Evolutionary conservation across 2,888 invertebrate genomes (phyloP).

Genomic region (Aspidiotus rigidus): DNA sequence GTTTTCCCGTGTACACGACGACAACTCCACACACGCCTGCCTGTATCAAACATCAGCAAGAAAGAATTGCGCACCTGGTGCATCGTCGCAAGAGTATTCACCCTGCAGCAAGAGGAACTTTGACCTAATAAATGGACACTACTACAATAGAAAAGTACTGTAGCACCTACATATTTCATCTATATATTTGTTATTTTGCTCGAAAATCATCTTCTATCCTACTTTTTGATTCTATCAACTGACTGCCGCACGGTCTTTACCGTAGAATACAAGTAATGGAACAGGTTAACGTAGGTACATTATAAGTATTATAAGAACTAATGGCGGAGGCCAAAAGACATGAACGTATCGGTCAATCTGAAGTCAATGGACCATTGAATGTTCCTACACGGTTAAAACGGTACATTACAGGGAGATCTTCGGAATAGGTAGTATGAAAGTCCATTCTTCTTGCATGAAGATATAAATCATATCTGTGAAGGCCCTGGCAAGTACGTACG

Average conservation of each 20-base stretch:
- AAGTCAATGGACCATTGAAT: conserved; percentile 4
- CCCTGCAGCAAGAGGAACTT: not conserved
- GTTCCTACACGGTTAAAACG: not conserved
- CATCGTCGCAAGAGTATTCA: too few species aligned
- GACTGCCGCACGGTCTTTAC: not conserved
- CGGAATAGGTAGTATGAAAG: too few species aligned
- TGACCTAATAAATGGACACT: conserved; percentile 2
- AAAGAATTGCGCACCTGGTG: too few species aligned
- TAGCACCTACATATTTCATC: not conserved
- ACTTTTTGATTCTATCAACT: not conserved
- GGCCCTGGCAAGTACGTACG: too few species aligned
- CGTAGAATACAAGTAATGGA: not conserved
- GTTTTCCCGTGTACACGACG: too few species aligned
- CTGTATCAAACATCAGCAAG: too few species aligned
- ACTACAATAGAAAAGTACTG: not conserved
- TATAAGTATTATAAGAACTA: not conserved
- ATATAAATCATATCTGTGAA: too few species aligned
- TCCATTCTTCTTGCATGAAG: too few species aligned
- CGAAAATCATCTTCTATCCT: not conserved
- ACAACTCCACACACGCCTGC: too few species aligned
- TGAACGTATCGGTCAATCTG: conserved; percentile 2
- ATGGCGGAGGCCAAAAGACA: conserved; percentile 4
- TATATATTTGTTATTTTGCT: not conserved
- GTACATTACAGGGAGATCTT: too few species aligned
- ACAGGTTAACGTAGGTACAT: not conserved